Base-by-base conservation (phyloP, 2,888 invertebrate species). In the Ornithoptera priamus region DNA sequence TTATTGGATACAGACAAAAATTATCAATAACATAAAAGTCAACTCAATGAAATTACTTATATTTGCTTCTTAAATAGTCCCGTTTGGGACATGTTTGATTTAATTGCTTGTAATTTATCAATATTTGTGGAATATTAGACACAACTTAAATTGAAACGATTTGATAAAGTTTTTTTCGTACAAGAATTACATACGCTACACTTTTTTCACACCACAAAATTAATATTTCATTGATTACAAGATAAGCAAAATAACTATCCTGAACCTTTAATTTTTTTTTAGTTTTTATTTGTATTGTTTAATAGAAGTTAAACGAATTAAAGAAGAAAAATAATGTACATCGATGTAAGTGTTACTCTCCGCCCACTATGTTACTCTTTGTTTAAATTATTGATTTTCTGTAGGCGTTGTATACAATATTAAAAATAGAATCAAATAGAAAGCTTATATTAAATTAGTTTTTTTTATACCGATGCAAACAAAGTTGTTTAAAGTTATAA, bases 351-450 rank as follows among this genome's bases (percentile, higher is more conserved):
- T 20, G 60, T 53, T 24, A 39, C 36, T n/a, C 53, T 39, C 59
- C 66, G 42, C 66, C 70, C 70, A 70, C 70, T 64, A 36, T 63
- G 18, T 42, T 39, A 17, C 24, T 69, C 58, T 66, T 62, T 66
- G 46, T 65, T 61, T 30, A 36, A 58, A 22, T 61, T 65, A 60
- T 63, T 46, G 65, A 66, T 62, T 36, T 42, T 36, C 18, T 58
- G 62, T 39, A 62, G 58, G 36, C 62, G 62, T 50, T 62, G 30
- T 20, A 65, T 15, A 1, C 2, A 50, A 50, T 50, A 50, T 18
- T 50, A 50, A 50, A 50, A 50, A 50, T 39, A 39, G 10, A 39
- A 39, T 10, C 10, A 6, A 39, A 39, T 39, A 39, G 10, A 39
- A 7, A 10, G 10, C 10, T 39, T 8, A 39, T 39, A 39, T 39